Base-by-base conservation (phyloP, 2,113 vertebrate species). In the Sphyrna mokarran region DNA sequence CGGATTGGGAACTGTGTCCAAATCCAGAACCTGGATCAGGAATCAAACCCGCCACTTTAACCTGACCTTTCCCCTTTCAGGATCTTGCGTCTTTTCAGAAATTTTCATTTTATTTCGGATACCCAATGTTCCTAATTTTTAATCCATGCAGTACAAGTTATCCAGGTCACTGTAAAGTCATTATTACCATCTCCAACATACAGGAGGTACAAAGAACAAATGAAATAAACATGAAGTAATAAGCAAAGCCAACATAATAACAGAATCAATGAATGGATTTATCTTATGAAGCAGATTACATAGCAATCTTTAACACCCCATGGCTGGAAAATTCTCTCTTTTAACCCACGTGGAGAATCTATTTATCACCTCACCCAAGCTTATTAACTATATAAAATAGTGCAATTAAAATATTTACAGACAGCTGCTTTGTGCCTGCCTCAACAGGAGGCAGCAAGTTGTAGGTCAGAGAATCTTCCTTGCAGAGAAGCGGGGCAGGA, bases 181-280 rank as follows among this genome's bases (percentile, higher is more conserved):
- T 54, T 16, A 72, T 5, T 48, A 72, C 26, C 10, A 29, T 22
- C 66, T 40, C 72, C 43, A 95, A 94, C n/a, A 33, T 22, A 40
- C 91, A 91, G 13, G 37, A 29, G 69, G 0, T 76, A 72, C 13
- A 33, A 72, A 95, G 68, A 37, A 95, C 68, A 72, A 72, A 54
- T 72, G 94, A 48, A 76, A 33, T 54, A 54, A 95, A 76, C 40
- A 76, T 76, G 94, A 95, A 23, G 69, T 68, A 33, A 72, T 23
- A 43, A 43, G 43, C 23, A 54, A 9, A 95, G 40, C 23, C 69
- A 95, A 40, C 33, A 68, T 93, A 66, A 93, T 37, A 93, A 68
- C 43, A 95, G 72, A 95, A 95, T 95, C 68, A 95, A 76, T 54
- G n/a, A 43, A 94, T 40, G 43, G 40, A 70, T 94, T 54, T 94